phyloP scores from a whole-genome alignment of 2,113 vertebrate species.

The Tapirus terrestris region DNA sequence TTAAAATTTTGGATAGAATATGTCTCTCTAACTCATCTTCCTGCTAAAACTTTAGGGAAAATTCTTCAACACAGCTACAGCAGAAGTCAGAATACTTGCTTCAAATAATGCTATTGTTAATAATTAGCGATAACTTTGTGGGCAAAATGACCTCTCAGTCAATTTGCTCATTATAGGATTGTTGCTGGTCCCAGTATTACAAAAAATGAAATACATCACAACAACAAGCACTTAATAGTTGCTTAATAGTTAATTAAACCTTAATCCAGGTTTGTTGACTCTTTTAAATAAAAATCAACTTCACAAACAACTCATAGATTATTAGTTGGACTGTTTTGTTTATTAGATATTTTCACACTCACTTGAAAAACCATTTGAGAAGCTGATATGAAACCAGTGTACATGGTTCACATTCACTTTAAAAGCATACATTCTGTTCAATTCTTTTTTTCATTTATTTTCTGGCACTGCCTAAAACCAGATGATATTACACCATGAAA shows the following conservation, averaged over 20 bases:
- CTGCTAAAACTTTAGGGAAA: neutral
- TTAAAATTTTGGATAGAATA: neutral
- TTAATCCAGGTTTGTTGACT: neutral
- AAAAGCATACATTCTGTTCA: neutral
- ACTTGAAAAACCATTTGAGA: neutral
- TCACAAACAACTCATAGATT: neutral
- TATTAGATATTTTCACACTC: neutral
- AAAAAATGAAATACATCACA: neutral
- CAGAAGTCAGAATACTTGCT: neutral
- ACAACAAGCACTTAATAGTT: neutral
- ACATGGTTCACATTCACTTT: neutral
- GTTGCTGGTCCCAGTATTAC: neutral
- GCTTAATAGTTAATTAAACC: too few species aligned
- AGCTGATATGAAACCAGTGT: neutral
- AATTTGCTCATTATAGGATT: neutral
- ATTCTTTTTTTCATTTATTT: neutral
- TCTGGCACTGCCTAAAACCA: neutral
- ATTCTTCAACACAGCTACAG: neutral
- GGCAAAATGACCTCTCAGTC: neutral
- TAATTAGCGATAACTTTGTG: neutral
- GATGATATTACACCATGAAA: slow-evolving; percentile 20
- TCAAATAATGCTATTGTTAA: neutral
- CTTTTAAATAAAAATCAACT: neutral
- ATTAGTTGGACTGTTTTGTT: neutral
- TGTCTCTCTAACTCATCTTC: neutral